Conservation (phyloP, 2,797 vertebrate genomes). For the Leontocebus nigricollis region DNA sequence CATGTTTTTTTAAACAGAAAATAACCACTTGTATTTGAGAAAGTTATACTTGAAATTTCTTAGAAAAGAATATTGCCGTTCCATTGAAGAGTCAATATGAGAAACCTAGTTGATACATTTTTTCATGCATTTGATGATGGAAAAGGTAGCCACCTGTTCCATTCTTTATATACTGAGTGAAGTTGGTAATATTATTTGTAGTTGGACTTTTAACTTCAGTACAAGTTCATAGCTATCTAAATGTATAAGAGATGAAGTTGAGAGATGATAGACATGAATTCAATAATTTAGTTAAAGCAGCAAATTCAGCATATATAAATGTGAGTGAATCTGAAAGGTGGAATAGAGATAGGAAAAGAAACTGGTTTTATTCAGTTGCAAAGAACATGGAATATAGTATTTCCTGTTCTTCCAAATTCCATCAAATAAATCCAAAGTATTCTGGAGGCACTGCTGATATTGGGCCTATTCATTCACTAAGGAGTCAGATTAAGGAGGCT, state of each 20-base stretch:
- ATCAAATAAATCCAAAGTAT: constrained; percentile 42
- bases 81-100: constrained; percentile 18
- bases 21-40: neutral
- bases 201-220: constrained; percentile 37
- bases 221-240: constrained; percentile 42
- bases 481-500: neutral
- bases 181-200: constrained; percentile 42
- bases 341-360: constrained; percentile 23
- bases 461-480: constrained; percentile 35
- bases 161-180: constrained; percentile 15
- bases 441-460: constrained; percentile 18
- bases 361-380: constrained; percentile 9
- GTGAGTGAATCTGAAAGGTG: constrained; percentile 4
- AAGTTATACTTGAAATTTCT: neutral
- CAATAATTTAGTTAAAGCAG: constrained; percentile 35
- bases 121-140: constrained; percentile 28
- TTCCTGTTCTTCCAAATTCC: constrained; percentile 42
- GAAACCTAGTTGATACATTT: constrained; percentile 28
- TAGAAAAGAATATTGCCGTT: constrained; percentile 26
- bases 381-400: constrained; percentile 45
- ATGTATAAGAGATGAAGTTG: constrained; percentile 9
- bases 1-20: constrained; percentile 18
- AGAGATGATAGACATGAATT: constrained; percentile 40
- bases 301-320: constrained; percentile 50
- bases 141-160: neutral